A percentile compares a stretch with the other conserved stretches of the same genome.
These are phyloP conservation scores for Drosophila navojoa DNA, from an alignment of 1,140 invertebrate species.

Conservation along the genomic window DNA sequence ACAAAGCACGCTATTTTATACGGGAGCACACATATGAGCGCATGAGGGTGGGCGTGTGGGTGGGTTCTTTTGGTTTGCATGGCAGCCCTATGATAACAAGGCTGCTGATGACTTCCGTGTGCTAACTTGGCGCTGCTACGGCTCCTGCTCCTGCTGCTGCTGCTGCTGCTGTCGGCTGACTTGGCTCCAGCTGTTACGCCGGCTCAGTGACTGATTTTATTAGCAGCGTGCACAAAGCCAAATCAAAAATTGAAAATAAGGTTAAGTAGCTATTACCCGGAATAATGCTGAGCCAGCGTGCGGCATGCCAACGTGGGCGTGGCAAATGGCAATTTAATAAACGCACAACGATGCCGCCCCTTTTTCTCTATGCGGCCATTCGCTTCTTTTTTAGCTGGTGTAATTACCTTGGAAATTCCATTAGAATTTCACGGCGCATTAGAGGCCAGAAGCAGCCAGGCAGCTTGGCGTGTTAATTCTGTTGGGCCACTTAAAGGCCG, in stretches of 20 bases:
- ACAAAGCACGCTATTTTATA: conserved; percentile 77
- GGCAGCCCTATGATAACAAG: conserved; percentile 69
- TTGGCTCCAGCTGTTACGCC: conserved; percentile 22
- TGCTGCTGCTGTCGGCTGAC: conserved; percentile 67
- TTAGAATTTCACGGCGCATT: conserved; percentile 81
- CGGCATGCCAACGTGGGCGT: conserved; percentile 19
- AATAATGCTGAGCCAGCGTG: conserved; percentile 46
- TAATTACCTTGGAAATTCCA: conserved; percentile 77
- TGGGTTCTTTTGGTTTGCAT: background rate
- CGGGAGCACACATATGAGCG: conserved; percentile 31
- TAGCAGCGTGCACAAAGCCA: conserved; percentile 47
- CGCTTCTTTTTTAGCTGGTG: conserved; percentile 24
- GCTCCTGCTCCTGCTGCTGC: conserved; percentile 33
- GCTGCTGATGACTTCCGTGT: conserved; percentile 77
- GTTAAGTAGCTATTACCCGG: conserved; percentile 77
- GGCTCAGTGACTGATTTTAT: conserved; percentile 34
- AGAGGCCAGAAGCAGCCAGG: conserved; percentile 31
- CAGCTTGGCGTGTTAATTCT: conserved; percentile 47
- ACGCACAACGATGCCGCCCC: conserved; percentile 29
- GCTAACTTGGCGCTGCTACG: conserved; percentile 49
- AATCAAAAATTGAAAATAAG: conserved; percentile 83
- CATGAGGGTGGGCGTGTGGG: background rate
- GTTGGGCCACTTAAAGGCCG: conserved; percentile 17
- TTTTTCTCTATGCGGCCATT: background rate
- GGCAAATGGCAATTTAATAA: conserved; percentile 72